Base-by-base conservation (phyloP, 2,888 invertebrate species). In the Aleiodes alternator region DNA sequence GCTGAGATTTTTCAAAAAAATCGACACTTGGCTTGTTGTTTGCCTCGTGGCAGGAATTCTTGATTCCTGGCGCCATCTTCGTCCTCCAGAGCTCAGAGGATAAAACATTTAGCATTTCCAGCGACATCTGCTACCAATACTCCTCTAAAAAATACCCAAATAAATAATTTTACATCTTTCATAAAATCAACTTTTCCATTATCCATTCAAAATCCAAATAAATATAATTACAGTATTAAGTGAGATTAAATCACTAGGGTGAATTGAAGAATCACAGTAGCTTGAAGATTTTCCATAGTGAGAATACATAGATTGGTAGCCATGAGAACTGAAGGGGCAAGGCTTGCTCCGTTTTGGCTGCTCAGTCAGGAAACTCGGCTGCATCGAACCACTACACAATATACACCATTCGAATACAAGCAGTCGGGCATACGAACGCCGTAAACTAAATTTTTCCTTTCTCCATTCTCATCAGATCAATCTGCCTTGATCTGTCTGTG, bases 281-380 rank as follows among this genome's bases (percentile, higher is more conserved):
- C 55, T 16, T 16, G 7, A 14, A 55, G 16, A 55, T 16, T 55
- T 55, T 55, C 8, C 55, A 16, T n/a, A 55, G 11, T 31, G 14
- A 43, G 23, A 43, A 11, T 29, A n/a, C 5, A 48, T 48, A 16
- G 16, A 48, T 87, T 88, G 87, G 85, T 79, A 80, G 78, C 75
- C 68, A 76, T 84, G 85, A 0, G 9, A 70, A 38, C 83, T 82
- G 79, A 80, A 82, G 85, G 87, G 87, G 86, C 85, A 86, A 84
- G 87, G 86, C 86, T 87, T 85, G 74, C 69, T 78, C 76, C 73
- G 80, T 78, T 75, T 81, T 81, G 78, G 82, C 78, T 82, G 84
- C 82, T 88, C 87, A 88, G 88, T 88, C 85, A 81, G 82, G 80
- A 86, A 86, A 87, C 85, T 87, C 84, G 82, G 79, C 84, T 88